Base-by-base conservation (phyloP, 2,888 invertebrate species). In the Netelia melanura region DNA sequence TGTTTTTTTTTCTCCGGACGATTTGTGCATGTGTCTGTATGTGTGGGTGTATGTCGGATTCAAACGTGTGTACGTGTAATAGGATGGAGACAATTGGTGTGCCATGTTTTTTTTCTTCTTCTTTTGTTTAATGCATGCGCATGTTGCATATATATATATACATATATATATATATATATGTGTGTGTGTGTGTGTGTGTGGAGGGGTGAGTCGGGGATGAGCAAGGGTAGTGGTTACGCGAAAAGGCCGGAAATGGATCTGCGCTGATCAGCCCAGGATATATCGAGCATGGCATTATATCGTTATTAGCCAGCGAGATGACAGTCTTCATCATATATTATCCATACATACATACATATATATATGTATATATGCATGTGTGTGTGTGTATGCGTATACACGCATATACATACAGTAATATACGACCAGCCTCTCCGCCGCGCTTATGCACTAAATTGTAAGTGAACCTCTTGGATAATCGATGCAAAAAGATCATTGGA, bases 231-330 rank as follows among this genome's bases (percentile, higher is more conserved):
- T 75, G 75, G 70, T 78, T 74, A 80, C 83, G 78, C 72, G 82
- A 81, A 86, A 85, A 74, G 85, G 86, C 86, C 85, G 85, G 85
- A 81, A 86, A 86, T 81, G 80, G 77, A 80, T 83, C 74, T 80
- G 85, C 78, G 82, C 75, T 83, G 82, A 76, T 65, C 64, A 58
- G 72, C 43, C 68, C 83, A 77, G 79, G 72, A 65, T 43, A 77
- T 80, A 81, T 83, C 83, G 70, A 75, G 71, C 79, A 70, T 85
- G 83, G 70, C 79, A 68, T 72, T 43, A 52, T 58, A 58, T 70
- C 68, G 64, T 61, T 67, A 61, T 25, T 81, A 48, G 72, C 71
- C 78, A 79, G 78, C 74, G 58, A 82, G 78, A 82, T 82, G 77
- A 78, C 85, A 82, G 85, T 81, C 85, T 48, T 82, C 82, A 79